Evolutionary conservation across 2,888 invertebrate species (phyloP).

Genomic region (Chalcis sispes): DNA sequence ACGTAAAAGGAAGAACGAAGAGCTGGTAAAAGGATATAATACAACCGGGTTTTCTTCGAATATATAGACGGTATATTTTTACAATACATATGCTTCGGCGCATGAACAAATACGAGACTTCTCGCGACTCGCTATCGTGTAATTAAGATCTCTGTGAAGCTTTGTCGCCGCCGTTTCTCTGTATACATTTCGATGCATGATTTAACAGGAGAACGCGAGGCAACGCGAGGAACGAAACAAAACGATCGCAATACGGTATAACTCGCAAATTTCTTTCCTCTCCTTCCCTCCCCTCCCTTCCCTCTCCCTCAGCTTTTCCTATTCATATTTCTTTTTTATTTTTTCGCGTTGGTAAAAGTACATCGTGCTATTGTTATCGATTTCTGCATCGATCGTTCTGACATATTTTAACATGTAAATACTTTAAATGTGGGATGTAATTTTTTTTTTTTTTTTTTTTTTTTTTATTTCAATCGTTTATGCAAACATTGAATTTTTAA

Average conservation of each 20-base stretch:
- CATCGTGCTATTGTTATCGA: background rate
- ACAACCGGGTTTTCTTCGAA: constrained; percentile 10
- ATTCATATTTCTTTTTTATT: background rate
- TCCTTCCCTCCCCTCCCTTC: no score
- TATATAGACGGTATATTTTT: constrained; percentile 26
- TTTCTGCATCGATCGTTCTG: background rate
- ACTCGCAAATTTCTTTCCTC: no score
- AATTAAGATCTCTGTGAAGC: constrained; percentile 69
- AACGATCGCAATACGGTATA: no score
- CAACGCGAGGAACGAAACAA: constrained; percentile 33
- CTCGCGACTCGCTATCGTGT: constrained; percentile 64
- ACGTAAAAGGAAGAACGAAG: no score
- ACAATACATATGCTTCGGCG: background rate
- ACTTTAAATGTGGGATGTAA: no score
- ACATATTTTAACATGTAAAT: no score
- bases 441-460: no score
- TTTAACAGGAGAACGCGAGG: constrained; percentile 60
- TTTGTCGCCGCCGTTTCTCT: constrained; percentile 39
- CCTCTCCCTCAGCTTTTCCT: no score
- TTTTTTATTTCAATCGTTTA: no score
- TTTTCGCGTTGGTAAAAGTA: background rate
- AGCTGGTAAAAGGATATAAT: constrained; percentile 6
- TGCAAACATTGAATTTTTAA: no score
- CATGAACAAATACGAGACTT: constrained; percentile 14
- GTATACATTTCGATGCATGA: constrained; percentile 67